These are phyloP conservation scores for Nothura maculosa DNA, from an alignment of 2,797 vertebrate species.

Conservation along the genomic window DNA sequence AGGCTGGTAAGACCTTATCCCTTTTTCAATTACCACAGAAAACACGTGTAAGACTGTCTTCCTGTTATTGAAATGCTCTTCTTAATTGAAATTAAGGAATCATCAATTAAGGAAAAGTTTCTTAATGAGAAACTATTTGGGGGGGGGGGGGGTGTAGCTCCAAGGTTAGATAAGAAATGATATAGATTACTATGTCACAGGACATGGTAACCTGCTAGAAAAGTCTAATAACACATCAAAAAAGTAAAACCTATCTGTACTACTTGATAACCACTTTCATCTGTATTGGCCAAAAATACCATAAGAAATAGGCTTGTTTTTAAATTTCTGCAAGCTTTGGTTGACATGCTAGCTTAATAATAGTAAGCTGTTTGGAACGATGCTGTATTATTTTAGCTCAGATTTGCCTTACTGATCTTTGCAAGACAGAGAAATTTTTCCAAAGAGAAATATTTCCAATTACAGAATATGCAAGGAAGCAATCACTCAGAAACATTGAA, in stretches of 20 bases:
- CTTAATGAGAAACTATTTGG: neutral
- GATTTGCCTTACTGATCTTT: neutral
- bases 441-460: constrained; percentile 21
- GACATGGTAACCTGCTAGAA: neutral
- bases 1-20: neutral
- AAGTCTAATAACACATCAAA: neutral
- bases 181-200: neutral
- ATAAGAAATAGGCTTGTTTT: neutral
- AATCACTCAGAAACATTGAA: neutral
- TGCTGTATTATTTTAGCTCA: neutral
- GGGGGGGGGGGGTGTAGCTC: neutral
- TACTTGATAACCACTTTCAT: neutral
- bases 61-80: neutral
- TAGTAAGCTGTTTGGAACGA: neutral
- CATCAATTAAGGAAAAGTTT: too few species aligned
- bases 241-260: neutral
- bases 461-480: neutral
- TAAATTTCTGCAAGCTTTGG: neutral
- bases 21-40: neutral
- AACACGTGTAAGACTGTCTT: fast-evolving
- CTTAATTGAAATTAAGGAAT: neutral
- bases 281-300: neutral
- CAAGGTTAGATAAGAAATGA: neutral
- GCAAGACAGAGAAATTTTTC: neutral
- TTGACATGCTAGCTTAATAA: neutral